Evolutionary conservation across 2,797 vertebrate genomes (phyloP), one percentile per base, ranked within the genome.

Genomic region (Acrocephalus scirpaceus): DNA sequence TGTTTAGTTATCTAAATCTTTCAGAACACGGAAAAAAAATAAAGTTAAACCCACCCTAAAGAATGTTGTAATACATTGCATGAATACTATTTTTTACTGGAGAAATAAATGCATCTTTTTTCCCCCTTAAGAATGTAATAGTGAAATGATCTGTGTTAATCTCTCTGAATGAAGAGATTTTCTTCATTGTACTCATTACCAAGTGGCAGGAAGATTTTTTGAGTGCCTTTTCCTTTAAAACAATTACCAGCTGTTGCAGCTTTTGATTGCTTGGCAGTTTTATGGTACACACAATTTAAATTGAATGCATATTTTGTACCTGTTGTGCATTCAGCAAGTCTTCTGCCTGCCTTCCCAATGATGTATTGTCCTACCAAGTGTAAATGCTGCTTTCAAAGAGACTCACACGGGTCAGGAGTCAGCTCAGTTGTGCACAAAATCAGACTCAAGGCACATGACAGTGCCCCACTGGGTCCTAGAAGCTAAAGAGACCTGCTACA

Each of bases 391-490:
- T 77, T 88, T 85, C 44, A 48, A 7, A 73, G 47, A 61, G 26
- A 21, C 16, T 4, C 5, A 5, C 1, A 2, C 1, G 0, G 10
- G 16, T 44, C 47, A 30, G 29, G 38, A 45, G 23, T 61, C 9
- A 26, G 66, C 2, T 78, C 15, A 58, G 6, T 7, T 57, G 38
- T 70, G 51, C 23, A 8, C 61, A 42, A 6, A 76, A 17, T 64
- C 42, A 42, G 60, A 17, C 56, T 27, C 4, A 1, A 36, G 36
- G 36, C 36, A 5, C 14, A 1, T 3, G 42, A 4, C 16, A 71
- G 45, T 26, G 17, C 62, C 56, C 56, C 44, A 11, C n/a, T 11
- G 48, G 29, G 16, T 77, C 75, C n/a, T 44, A 6, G 48, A n/a
- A 65, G 53, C 19, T 47, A 3, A 25, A 15, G 25, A 16, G 47